Percentiles rank a stretch among this genome's conserved stretches.
Conservation (phyloP, 2,113 vertebrate genomes). For the Heliornis fulica region DNA sequence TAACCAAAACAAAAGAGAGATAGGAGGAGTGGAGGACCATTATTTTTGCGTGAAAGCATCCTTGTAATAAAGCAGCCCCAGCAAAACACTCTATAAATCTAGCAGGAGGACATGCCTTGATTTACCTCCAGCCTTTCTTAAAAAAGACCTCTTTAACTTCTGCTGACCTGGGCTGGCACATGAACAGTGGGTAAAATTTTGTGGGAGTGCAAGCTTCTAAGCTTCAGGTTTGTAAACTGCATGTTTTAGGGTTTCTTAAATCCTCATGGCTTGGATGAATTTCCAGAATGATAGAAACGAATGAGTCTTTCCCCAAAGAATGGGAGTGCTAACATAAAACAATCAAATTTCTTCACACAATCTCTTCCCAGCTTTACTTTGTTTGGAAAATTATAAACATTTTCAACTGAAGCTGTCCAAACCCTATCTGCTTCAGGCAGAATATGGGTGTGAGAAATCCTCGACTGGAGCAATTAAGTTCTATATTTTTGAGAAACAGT, state of each 20-base stretch:
- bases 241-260: background rate
- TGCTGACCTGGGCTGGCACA: background rate
- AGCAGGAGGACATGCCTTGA: background rate
- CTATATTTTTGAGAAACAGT: background rate
- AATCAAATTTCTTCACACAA: background rate
- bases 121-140: background rate
- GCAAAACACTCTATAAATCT: background rate
- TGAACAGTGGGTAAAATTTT: background rate
- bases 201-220: background rate
- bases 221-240: background rate
- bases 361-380: conserved; percentile 12
- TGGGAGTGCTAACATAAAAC: background rate
- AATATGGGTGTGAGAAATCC: background rate
- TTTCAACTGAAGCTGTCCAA: conserved; percentile 20
- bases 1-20: background rate
- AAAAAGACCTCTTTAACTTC: background rate
- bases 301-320: background rate
- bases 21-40: background rate
- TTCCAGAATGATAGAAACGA: background rate
- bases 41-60: background rate
- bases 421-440: conserved; percentile 5
- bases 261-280: background rate
- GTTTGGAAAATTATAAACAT: background rate
- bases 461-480: background rate
- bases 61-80: background rate